Base-by-base conservation (phyloP, 2,797 vertebrate genomes). In the Phoebastria nigripes region DNA sequence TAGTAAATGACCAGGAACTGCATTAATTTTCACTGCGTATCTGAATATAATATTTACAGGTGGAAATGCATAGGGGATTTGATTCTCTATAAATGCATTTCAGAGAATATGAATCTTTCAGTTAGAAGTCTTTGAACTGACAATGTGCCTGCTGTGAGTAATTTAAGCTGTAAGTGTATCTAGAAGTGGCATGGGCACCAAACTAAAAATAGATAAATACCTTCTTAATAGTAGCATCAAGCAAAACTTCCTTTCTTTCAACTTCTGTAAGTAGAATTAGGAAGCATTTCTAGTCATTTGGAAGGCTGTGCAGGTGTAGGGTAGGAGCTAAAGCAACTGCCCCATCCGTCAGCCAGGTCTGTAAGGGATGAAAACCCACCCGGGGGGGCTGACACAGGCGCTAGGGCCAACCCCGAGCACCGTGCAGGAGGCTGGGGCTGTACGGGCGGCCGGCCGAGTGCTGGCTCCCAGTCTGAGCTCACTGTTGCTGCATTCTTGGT, bases 401-500 rank as follows among this genome's bases (percentile, higher is more conserved):
- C 26, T 2, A 11, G 4, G 22, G 19, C 13, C 35, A 22, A 6
- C 35, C 49, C 71, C 1, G 2, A 41, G 25, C 66, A 11, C 29
- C 9, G 1, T 1, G 54, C n/a, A 2, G 24, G 49, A 26, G 37
- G 24, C 63, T 14, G 28, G 28, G n/a, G 26, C 49, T 9, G 35
- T 3, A 5, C 3, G 12, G 16, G 29, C 1, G 12, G 8, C 41
- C 2, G 2, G 19, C 14, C 17, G 0, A 12, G 39, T 2, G 15
- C n/a, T 35, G 44, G 5, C 33, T 51, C 71, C 46, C 29, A 5
- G 5, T 12, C 58, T 39, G 69, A 63, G 47, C 42, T 82, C n/a
- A 12, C 29, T 19, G 3, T 4, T 44, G 28, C 58, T 61, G 26
- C 29, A 31, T 25, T 31, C 47, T 11, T 21, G 14, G 35, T 66